phyloP scores from a whole-genome alignment of 2,888 invertebrate genomes.

The Parapristionchus giblindavisi region DNA sequence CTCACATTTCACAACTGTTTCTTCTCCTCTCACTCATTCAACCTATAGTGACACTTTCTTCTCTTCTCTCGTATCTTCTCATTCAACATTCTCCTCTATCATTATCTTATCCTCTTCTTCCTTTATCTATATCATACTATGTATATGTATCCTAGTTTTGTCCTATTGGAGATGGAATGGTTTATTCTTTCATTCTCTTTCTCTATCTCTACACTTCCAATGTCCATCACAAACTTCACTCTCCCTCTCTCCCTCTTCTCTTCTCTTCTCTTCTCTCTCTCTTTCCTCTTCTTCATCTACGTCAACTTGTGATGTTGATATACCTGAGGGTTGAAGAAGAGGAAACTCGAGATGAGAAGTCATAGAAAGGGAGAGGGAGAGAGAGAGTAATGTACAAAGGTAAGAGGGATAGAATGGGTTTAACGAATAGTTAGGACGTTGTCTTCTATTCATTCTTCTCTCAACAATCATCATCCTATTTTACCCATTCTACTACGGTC shows the following conservation, averaged over 20 bases:
- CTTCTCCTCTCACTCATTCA: too few relatives aligned
- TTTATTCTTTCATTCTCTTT: too few relatives aligned
- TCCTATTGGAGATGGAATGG: neutral
- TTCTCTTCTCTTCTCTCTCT: neutral
- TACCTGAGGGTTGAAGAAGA: constrained; percentile 26
- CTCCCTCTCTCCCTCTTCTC: neutral
- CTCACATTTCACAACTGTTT: too few relatives aligned
- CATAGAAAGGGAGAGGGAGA: neutral
- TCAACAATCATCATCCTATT: neutral
- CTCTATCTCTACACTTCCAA: constrained; percentile 13
- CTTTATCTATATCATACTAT: neutral
- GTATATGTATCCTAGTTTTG: neutral
- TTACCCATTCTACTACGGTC: neutral
- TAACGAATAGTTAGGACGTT: neutral
- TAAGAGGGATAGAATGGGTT: neutral
- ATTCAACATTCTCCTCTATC: too few relatives aligned
- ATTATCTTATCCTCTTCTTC: neutral
- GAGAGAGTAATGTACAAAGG: neutral
- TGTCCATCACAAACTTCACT: too few relatives aligned
- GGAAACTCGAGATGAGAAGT: neutral
- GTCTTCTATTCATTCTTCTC: neutral
- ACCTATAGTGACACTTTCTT: too few relatives aligned
- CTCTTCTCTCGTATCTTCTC: too few relatives aligned
- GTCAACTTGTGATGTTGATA: constrained; percentile 6
- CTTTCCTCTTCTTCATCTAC: neutral